Evolutionary conservation across 2,797 vertebrate species (phyloP), one percentile per base, ranked within the genome.

Genomic region (Acanthurus lineatus): DNA sequence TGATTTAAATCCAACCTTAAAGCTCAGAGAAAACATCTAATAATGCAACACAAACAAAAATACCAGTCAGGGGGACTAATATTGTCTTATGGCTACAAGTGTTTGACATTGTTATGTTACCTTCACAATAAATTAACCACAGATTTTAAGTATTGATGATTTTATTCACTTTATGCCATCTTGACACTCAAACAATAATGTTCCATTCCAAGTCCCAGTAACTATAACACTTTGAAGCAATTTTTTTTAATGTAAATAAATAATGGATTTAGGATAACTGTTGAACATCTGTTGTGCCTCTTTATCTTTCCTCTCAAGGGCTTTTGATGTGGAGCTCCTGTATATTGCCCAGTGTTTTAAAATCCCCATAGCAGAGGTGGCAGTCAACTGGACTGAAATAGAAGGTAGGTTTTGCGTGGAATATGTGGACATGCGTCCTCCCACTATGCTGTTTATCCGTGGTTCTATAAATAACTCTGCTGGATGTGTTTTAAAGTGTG

Each of bases 321-420:
- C 97, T 0, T 99, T 99, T 94, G 98, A 99, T 52, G 97, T 99
- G 90, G 98, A 99, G 90, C 96, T 99, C 42, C 94, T 99, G 52
- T 99, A 97, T 75, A 98, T 99, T 62, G 98, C 98, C 69, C 97
- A 99, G 91, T 93, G 91, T 80, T 96, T 97, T 77, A 95, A 96
- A 88, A 98, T 99, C 89, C 98, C 98, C 84, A 90, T 99, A 90
- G 96, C 96, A 71, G 98, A 99, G 92, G 96, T 99, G 90, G 97
- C 98, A 9, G 98, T 99, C 80, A 98, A 97, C 93, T 99, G 98
- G 98, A 99, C 97, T 59, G 98, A 99, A 96, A 98, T 99, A 91
- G 98, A 99, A 96, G 98, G 98, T 98, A 73, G 69, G 61, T 65
- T 77, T 81, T 65, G 44, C 38, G 62, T 73, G 48, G 66, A 81